Evolutionary conservation across 2,888 invertebrate species (phyloP).

Genomic region (Pseudococcus viburni): DNA sequence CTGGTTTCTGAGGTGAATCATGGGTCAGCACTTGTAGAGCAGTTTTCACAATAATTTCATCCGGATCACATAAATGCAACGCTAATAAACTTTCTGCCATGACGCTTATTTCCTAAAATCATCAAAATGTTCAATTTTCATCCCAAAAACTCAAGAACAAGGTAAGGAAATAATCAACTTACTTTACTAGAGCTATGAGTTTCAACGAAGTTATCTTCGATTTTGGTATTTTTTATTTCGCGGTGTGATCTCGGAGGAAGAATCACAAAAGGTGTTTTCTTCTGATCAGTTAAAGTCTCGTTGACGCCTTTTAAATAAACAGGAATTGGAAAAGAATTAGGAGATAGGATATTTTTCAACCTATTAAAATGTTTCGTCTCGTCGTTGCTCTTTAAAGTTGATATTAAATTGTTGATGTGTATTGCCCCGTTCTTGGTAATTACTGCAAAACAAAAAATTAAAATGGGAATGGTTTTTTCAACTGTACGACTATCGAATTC

Average conservation of each 20-base stretch:
- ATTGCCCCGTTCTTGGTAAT: neutral
- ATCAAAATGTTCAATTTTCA: neutral
- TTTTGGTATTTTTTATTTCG: conserved; percentile 51
- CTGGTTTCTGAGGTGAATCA: neutral
- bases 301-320: conserved; percentile 51
- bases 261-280: conserved; percentile 43
- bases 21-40: conserved; percentile 54
- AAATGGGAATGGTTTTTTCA: neutral
- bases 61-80: conserved; percentile 39
- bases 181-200: conserved; percentile 53
- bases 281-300: conserved; percentile 41
- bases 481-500: neutral
- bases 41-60: conserved; percentile 56
- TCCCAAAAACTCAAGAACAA: neutral
- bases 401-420: conserved; percentile 20
- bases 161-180: neutral
- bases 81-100: conserved; percentile 61
- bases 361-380: conserved; percentile 35
- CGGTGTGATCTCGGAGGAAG: conserved; percentile 36
- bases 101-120: conserved; percentile 34
- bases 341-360: conserved; percentile 9
- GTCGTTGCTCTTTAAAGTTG: conserved; percentile 9
- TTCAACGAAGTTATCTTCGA: conserved; percentile 57
- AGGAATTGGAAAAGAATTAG: conserved; percentile 51
- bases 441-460: conserved; percentile 15